phyloP scores from a whole-genome alignment of 2,797 vertebrate genomes.

The Squalus acanthias region DNA sequence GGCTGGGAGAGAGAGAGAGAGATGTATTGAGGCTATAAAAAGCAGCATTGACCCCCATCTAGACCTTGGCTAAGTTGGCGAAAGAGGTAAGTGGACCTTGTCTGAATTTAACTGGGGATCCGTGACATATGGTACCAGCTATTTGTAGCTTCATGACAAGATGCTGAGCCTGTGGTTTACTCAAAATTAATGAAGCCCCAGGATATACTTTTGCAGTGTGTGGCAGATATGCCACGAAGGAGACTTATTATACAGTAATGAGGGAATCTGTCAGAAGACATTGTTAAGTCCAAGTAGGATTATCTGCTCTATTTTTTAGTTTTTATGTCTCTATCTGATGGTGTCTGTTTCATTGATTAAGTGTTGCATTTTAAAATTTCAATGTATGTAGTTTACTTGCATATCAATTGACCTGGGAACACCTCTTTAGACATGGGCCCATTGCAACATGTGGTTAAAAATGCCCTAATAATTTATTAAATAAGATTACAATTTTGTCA shows the following conservation, averaged over 20 bases:
- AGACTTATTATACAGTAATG: not conserved
- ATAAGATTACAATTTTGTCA: conserved; percentile 36
- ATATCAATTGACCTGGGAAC: conserved; percentile 1
- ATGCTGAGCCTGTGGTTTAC: not conserved
- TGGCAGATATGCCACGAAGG: not conserved
- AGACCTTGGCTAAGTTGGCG: not conserved
- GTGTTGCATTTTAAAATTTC: not conserved
- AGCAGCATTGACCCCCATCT: not conserved
- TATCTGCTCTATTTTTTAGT: not conserved
- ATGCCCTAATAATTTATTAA: conserved; percentile 38
- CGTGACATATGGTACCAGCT: not conserved
- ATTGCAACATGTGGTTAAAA: conserved; percentile 21
- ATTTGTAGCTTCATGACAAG: not conserved
- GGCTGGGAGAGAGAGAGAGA: not conserved
- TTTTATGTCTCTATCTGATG: not conserved
- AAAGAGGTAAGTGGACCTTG: not conserved
- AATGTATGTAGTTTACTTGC: not conserved
- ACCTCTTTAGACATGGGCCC: conserved; percentile 23
- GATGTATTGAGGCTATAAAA: not conserved
- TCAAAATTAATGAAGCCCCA: not conserved
- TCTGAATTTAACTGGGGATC: not conserved
- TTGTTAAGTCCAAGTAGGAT: not conserved
- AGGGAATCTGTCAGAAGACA: not conserved
- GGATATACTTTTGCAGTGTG: not conserved
- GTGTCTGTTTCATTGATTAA: not conserved